These are phyloP conservation scores for Syrrhaptes paradoxus DNA, from an alignment of 2,113 vertebrate genomes.

Conservation along the genomic window DNA sequence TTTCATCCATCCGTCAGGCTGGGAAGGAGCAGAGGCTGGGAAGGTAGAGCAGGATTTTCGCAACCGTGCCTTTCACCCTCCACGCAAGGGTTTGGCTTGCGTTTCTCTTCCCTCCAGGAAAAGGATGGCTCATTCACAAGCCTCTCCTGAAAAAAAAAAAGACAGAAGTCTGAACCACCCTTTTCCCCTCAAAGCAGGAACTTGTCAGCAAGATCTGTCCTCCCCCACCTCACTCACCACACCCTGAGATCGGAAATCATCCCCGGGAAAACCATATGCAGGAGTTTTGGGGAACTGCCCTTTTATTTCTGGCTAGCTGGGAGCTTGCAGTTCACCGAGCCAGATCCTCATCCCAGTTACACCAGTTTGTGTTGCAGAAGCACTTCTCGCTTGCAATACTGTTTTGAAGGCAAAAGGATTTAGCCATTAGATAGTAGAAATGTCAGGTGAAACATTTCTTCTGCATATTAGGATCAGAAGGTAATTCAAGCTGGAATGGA, in stretches of 20 bases:
- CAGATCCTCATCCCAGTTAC: neutral
- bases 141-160: neutral
- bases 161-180: neutral
- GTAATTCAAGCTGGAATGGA: neutral
- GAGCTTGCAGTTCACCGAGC: neutral
- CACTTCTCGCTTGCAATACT: rapidly evolving
- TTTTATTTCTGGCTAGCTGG: neutral
- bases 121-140: neutral
- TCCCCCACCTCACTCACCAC: neutral
- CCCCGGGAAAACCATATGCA: rapidly evolving
- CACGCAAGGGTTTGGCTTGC: rapidly evolving
- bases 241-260: neutral
- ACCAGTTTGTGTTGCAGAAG: neutral
- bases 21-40: neutral
- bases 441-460: neutral
- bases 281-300: constrained; percentile 3
- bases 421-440: neutral
- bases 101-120: neutral
- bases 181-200: neutral
- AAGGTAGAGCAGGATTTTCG: neutral
- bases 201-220: neutral
- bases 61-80: neutral
- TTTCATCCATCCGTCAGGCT: rapidly evolving
- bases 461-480: neutral
- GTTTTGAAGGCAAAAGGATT: neutral